A percentile compares a stretch with the other conserved stretches of the same genome.
Conservation (phyloP, 2,888 invertebrate genomes). For the Cheiracanthium punctorium region DNA sequence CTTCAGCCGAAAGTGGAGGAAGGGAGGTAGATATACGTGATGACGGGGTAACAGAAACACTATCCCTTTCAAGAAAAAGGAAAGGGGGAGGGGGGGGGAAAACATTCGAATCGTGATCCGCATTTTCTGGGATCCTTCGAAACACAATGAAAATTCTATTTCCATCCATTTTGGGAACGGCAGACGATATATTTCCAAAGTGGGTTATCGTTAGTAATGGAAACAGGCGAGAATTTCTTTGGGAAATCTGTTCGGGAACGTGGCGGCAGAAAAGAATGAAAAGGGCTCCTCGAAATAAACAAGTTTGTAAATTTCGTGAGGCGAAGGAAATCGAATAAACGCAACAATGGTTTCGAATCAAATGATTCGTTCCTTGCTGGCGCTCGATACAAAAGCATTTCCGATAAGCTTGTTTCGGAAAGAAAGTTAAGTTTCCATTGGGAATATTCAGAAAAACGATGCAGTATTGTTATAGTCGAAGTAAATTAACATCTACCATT, state of each 20-base stretch:
- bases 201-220: neutral
- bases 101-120: conserved; percentile 41
- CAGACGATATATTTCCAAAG: conserved; percentile 17
- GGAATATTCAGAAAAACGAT: too few species aligned
- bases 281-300: conserved; percentile 12
- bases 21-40: conserved; percentile 29
- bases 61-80: conserved; percentile 21
- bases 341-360: conserved; percentile 3
- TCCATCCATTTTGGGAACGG: conserved; percentile 37
- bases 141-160: conserved; percentile 56
- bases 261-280: conserved; percentile 12
- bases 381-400: neutral
- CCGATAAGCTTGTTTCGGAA: neutral
- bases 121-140: conserved; percentile 11
- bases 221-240: conserved; percentile 29
- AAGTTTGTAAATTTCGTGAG: neutral
- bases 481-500: too few species aligned
- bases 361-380: conserved; percentile 2
- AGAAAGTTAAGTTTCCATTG: neutral
- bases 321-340: neutral
- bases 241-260: conserved; percentile 15
- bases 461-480: too few species aligned
- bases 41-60: conserved; percentile 26
- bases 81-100: neutral
- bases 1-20: too few species aligned